Percentiles rank a stretch among this genome's conserved stretches.
phyloP scores from a whole-genome alignment of 1,140 invertebrate species.

The Diabrotica undecimpunctata region DNA sequence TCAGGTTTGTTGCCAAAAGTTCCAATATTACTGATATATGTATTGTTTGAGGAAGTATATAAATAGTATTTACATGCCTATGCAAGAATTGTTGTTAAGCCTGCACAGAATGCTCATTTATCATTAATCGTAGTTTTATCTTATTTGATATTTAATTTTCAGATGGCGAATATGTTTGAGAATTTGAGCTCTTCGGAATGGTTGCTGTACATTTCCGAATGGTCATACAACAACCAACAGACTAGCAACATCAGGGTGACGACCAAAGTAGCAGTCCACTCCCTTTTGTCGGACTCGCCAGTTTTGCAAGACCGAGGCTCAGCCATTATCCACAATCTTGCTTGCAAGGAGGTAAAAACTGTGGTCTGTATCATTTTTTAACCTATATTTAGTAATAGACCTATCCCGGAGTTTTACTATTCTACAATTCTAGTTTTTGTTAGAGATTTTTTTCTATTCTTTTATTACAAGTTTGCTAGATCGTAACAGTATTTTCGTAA shows the following conservation, averaged over 20 bases:
- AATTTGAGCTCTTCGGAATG: conserved; percentile 86
- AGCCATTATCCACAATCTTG: conserved; percentile 86
- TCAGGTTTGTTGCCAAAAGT: too few species aligned
- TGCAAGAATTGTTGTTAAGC: too few species aligned
- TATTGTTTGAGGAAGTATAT: too few species aligned
- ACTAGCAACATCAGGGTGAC: conserved; percentile 88
- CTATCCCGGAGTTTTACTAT: too few species aligned
- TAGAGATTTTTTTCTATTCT: too few species aligned
- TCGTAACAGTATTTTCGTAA: too few species aligned
- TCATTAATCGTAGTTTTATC: too few species aligned
- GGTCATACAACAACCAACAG: conserved; percentile 68
- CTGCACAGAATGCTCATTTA: too few species aligned
- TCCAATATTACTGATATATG: too few species aligned
- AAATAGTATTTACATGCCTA: too few species aligned
- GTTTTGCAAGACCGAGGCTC: conserved; percentile 75
- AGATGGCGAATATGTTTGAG: conserved; percentile 90
- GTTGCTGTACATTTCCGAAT: conserved; percentile 89
- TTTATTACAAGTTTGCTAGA: too few species aligned
- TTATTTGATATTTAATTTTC: conserved; percentile 21
- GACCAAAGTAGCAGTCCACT: conserved; percentile 86
- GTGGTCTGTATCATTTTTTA: conserved; percentile 74
- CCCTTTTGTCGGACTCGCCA: conserved; percentile 68
- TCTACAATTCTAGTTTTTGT: too few species aligned
- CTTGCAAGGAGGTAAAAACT: conserved; percentile 94
- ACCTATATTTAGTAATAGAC: conserved; percentile 12